Percentiles rank a stretch among this genome's conserved stretches.
Conservation (phyloP, 2,888 invertebrate genomes). For the Scaptomyza polygonia region DNA sequence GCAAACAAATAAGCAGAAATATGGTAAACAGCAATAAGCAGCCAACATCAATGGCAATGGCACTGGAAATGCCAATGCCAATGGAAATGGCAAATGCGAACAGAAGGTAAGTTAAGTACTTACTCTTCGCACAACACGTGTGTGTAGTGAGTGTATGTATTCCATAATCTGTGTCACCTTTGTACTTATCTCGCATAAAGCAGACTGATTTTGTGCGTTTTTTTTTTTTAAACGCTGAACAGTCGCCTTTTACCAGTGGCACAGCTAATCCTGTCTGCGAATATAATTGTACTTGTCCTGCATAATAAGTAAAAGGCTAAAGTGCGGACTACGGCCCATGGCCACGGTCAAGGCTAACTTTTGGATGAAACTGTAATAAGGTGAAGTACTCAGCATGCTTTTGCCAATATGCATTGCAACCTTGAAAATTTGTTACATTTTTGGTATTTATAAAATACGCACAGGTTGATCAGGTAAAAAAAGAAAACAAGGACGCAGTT, state of each 20-base stretch:
- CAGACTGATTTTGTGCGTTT: neutral
- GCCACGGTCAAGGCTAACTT: constrained; percentile 1
- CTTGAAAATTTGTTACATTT: too few relatives aligned
- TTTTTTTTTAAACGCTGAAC: neutral
- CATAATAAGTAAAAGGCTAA: constrained; percentile 40
- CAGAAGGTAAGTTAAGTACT: constrained; percentile 38
- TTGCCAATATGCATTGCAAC: too few relatives aligned
- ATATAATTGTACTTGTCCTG: constrained; percentile 42
- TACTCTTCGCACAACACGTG: constrained; percentile 16
- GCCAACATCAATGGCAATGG: constrained; percentile 39
- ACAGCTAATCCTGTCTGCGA: constrained; percentile 55
- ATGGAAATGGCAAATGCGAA: constrained; percentile 16
- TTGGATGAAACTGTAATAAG: neutral
- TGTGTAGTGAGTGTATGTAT: constrained; percentile 18
- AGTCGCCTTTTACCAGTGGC: constrained; percentile 14
- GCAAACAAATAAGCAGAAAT: constrained; percentile 78
- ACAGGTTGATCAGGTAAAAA: too few relatives aligned
- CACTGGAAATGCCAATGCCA: constrained; percentile 3
- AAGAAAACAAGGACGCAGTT: too few relatives aligned
- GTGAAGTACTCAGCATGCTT: too few relatives aligned
- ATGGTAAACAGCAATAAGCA: constrained; percentile 79
- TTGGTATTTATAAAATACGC: too few relatives aligned
- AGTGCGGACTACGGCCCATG: neutral
- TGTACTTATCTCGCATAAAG: neutral
- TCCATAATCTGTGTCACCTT: constrained; percentile 26